Evolutionary conservation across 2,797 vertebrate genomes (phyloP), one percentile per base, ranked within the genome.

Genomic region (Rhadinocentrus ornatus): DNA sequence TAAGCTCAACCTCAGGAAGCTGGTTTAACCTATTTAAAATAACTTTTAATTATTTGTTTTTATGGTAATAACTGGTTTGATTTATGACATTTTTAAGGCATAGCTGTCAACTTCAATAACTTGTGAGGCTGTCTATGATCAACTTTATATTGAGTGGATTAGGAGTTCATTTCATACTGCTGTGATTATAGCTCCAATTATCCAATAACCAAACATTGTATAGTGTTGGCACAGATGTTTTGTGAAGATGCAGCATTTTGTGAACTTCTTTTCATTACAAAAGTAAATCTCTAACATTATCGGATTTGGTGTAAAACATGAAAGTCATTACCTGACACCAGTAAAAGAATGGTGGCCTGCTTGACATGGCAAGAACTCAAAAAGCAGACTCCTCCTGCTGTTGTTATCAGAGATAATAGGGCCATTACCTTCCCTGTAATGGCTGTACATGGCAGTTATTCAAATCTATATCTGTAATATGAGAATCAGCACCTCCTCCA

Each of bases 371-470:
- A 71, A 46, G 26, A 56, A 35, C 4, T 53, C 41, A 39, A 73
- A 75, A 24, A 58, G 20, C 35, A 71, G 39, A 63, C 29, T 50
- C 29, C 35, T 69, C 37, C 37, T 41, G 44, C 56, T 79, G 74
- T 68, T 71, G 64, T 74, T 64, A 34, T 78, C 62, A 63, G 59
- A 75, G 62, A 72, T 77, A 80, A 81, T 64, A 44, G 55, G 35
- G 26, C 66, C 44, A 79, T 87, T 84, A 75, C 55, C 24, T 53
- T 69, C 62, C 61, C 52, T 72, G 64, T 78, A 75, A 84, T 73
- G 73, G 71, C 64, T 62, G 46, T 54, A 80, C 65, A 69, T 75
- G 64, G 68, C 77, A 88, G 69, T 81, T 88, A 86, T 90, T 88
- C 56, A 80, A 83, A 84, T 84, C 60, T 78, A 77, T 83, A 73